Base-by-base conservation (phyloP, 2,113 vertebrate genomes). In the Enhydra lutris region DNA sequence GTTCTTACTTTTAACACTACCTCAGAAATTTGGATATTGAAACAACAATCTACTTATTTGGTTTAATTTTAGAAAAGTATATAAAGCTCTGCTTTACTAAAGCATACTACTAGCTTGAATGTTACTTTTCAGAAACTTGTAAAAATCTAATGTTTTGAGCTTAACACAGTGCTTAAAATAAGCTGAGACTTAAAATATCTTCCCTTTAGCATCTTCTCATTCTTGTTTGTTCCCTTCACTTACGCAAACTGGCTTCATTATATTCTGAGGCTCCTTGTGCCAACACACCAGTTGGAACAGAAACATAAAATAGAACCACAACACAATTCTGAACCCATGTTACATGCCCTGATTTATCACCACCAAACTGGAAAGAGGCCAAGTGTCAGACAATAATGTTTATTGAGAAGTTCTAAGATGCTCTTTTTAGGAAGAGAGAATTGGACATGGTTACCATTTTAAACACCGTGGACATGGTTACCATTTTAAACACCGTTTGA, bases 341-440 rank as follows among this genome's bases (percentile, higher is more conserved):
- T 29, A 78, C 61, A 26, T 78, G 34, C 34, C 21, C 52, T 78
- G 21, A 93, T 94, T 94, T 98, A 94, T 36, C 11, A 13, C 80
- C 47, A 71, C 42, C 5, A 67, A 88, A n/a, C 59, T 85, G 45
- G 90, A 88, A 78, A 69, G 80, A 95, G 59, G 55, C 55, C 96
- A 96, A 69, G n/a, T 36, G 36, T 57, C 14, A 92, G 92, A 85
- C 42, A 88, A 31, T 24, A 59, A 65, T 71, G 47, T 91, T 91
- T 65, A 50, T 63, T 69, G 91, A 94, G 26, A 79, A 94, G 18
- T 74, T 45, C 71, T 93, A 76, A 50, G 42, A 92, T 78, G 59
- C 26, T 94, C n/a, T 95, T 92, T 96, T 95, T 45, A 85, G 84
- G 73, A 97, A 93, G 65, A 85, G 23, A 45, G 24, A 34, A 80